These are phyloP conservation scores for Tapirus indicus DNA, from an alignment of 2,797 vertebrate genomes.

Conservation along the genomic window DNA sequence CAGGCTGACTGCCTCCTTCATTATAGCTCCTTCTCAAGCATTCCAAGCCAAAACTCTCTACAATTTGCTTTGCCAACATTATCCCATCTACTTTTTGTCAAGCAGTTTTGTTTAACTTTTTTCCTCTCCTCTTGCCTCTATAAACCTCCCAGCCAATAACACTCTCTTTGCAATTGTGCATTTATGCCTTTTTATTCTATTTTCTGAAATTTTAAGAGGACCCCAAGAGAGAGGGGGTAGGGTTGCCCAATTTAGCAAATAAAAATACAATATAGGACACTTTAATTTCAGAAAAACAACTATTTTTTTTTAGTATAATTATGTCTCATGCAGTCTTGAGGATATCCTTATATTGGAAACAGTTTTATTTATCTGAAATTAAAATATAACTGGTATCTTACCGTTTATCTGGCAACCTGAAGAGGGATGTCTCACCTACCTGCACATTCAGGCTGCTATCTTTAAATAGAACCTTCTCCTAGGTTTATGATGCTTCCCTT, in stretches of 20 bases:
- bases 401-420: neutral
- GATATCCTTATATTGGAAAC: neutral
- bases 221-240: neutral
- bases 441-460: accelerated
- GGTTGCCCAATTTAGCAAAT: neutral
- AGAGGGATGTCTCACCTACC: accelerated
- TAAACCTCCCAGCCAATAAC: neutral
- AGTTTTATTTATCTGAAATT: neutral
- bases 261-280: neutral
- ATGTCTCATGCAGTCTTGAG: neutral
- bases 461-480: neutral
- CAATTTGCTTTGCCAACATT: neutral
- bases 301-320: neutral
- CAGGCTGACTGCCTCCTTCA: neutral
- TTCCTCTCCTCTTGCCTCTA: neutral
- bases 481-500: neutral
- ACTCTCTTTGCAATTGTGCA: neutral
- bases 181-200: neutral
- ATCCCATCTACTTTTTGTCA: neutral
- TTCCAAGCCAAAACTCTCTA: neutral
- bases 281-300: slow-evolving; percentile 5
- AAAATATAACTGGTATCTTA: neutral
- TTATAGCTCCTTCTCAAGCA: accelerated
- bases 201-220: neutral
- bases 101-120: neutral